Conservation (phyloP, 2,888 invertebrate genomes). For the Vandiemenella viatica region DNA sequence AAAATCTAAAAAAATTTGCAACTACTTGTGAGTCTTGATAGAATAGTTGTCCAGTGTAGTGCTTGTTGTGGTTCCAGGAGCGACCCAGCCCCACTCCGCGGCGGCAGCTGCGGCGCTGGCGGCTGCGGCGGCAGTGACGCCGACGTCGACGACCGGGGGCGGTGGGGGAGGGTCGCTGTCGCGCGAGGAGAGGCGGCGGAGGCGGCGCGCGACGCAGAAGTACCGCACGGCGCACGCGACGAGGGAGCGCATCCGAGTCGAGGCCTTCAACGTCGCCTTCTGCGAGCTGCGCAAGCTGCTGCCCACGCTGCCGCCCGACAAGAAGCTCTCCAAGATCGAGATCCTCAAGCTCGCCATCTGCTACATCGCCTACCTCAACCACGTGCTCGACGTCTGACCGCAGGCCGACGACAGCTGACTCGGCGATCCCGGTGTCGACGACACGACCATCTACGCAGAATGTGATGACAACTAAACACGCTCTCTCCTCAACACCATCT, state of each 20-base stretch:
- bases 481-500: too few species aligned
- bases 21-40: too few species aligned
- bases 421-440: too few species aligned
- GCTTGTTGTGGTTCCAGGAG: too few species aligned
- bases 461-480: too few species aligned
- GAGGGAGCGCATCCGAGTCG: slow-evolving; percentile 86
- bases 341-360: slow-evolving; percentile 92
- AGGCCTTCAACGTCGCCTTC: slow-evolving; percentile 95
- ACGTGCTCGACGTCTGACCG: slow-evolving; percentile 70
- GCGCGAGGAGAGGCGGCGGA: slow-evolving; percentile 29
- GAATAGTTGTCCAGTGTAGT: too few species aligned
- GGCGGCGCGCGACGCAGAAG: slow-evolving; percentile 89
- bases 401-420: neutral
- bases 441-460: too few species aligned
- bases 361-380: slow-evolving; percentile 93
- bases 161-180: neutral
- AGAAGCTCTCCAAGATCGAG: slow-evolving; percentile 95
- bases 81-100: too few species aligned
- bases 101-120: too few species aligned
- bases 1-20: too few species aligned
- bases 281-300: slow-evolving; percentile 76
- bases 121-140: too few species aligned
- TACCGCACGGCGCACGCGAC: slow-evolving; percentile 95
- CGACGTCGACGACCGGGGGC: too few species aligned
- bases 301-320: slow-evolving; percentile 90